phyloP scores from a whole-genome alignment of 2,888 invertebrate genomes.

The Pristionchus mayeri region DNA sequence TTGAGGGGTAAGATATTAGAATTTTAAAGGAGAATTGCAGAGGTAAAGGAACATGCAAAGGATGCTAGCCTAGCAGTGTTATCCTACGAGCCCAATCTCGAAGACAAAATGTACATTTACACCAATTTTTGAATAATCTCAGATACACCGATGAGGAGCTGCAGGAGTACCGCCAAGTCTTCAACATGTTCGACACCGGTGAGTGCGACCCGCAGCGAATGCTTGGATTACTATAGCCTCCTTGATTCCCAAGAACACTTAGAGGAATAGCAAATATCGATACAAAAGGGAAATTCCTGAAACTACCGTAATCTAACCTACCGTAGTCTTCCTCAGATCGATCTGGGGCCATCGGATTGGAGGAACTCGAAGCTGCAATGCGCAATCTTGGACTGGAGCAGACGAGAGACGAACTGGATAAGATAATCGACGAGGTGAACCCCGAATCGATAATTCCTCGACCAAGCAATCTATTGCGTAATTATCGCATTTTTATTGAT shows the following conservation, averaged over 20 bases:
- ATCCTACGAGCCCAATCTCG: too few relatives aligned
- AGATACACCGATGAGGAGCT: slow-evolving; percentile 72
- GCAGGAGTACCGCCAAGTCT: slow-evolving; percentile 74
- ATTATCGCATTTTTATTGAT: too few relatives aligned
- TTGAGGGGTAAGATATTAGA: too few relatives aligned
- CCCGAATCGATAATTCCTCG: too few relatives aligned
- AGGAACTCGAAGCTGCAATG: slow-evolving; percentile 73
- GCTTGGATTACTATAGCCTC: not conserved
- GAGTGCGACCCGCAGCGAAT: not conserved
- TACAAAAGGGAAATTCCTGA: not conserved
- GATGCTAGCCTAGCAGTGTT: too few relatives aligned
- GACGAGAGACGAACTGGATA: slow-evolving; percentile 71
- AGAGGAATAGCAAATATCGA: too few relatives aligned
- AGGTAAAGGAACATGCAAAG: too few relatives aligned
- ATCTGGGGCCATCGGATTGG: slow-evolving; percentile 65
- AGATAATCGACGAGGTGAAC: slow-evolving; percentile 70
- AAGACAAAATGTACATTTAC: too few relatives aligned
- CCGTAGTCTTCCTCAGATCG: slow-evolving; percentile 57
- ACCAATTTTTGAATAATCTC: slow-evolving; percentile 41
- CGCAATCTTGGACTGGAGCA: slow-evolving; percentile 72
- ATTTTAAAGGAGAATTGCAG: too few relatives aligned
- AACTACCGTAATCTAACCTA: not conserved
- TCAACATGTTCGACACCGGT: slow-evolving; percentile 75
- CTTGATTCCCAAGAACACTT: too few relatives aligned
- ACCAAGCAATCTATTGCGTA: too few relatives aligned